Conservation (phyloP, 2,888 invertebrate genomes). For the Chrysolina americana region DNA sequence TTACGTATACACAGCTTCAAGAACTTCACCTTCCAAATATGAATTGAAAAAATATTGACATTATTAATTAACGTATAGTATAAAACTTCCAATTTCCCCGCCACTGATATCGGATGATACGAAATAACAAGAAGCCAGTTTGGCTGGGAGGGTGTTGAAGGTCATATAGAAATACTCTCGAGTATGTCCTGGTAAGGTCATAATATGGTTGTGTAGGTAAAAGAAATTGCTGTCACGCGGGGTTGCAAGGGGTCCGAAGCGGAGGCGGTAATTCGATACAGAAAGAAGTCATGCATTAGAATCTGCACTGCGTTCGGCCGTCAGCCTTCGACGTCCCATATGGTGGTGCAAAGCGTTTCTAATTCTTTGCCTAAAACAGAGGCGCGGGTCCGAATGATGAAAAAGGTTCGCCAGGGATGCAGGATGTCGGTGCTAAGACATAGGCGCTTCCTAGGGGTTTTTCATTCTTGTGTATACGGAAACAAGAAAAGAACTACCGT, state of each 20-base stretch:
- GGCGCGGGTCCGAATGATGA: slow-evolving; percentile 3
- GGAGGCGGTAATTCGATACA: slow-evolving; percentile 42
- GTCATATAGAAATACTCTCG: slow-evolving; percentile 39
- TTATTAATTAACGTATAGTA: no score
- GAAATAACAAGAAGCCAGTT: slow-evolving; percentile 37
- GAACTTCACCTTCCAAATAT: no score
- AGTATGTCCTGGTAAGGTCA: slow-evolving; percentile 41
- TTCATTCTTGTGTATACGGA: no score
- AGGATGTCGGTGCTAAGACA: no score
- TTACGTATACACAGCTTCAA: no score
- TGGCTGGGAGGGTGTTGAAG: slow-evolving; percentile 41
- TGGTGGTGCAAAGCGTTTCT: slow-evolving; percentile 52
- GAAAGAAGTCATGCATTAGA: slow-evolving; percentile 34
- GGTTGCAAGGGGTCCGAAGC: slow-evolving; percentile 32
- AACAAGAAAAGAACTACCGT: no score
- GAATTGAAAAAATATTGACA: no score
- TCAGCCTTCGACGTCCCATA: slow-evolving; percentile 52
- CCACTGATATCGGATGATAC: not conserved
- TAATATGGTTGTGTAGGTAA: slow-evolving; percentile 39
- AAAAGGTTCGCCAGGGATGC: no score
- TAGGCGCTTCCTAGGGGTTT: not conserved
- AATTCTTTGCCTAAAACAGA: slow-evolving; percentile 33
- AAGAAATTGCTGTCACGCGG: slow-evolving; percentile 41
- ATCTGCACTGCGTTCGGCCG: slow-evolving; percentile 53
- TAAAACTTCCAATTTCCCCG: not conserved